Conservation (phyloP, 2,888 invertebrate genomes). For the Euzophera pinguis region DNA sequence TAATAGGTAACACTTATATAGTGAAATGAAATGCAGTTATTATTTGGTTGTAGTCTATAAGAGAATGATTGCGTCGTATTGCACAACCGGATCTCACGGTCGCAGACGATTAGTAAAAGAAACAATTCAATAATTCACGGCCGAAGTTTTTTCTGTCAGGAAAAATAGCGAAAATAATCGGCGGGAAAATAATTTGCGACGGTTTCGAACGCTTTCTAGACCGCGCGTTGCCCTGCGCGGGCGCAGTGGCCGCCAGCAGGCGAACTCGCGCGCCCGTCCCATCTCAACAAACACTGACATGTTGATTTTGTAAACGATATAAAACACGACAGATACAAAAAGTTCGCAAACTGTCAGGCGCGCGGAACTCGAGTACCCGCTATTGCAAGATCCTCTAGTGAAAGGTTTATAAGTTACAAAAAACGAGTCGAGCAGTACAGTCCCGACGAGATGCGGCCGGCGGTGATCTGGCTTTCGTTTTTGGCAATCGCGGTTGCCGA, state of each 20-base stretch:
- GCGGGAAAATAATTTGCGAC: constrained; percentile 46
- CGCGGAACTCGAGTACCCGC: constrained; percentile 29
- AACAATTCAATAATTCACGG: constrained; percentile 50
- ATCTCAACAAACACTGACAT: constrained; percentile 30
- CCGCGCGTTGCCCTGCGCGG: constrained; percentile 23
- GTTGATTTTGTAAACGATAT: constrained; percentile 46
- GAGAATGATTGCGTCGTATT: constrained; percentile 30
- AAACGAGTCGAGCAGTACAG: constrained; percentile 42
- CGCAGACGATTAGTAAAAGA: constrained; percentile 40
- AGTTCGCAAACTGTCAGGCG: constrained; percentile 21
- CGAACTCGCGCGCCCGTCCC: constrained; percentile 46
- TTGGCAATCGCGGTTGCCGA: constrained; percentile 44
- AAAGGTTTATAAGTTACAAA: constrained; percentile 62
- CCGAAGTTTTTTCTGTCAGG: constrained; percentile 54
- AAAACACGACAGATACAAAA: constrained; percentile 35
- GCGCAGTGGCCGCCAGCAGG: constrained; percentile 48
- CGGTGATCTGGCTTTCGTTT: constrained; percentile 46
- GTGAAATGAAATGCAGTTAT: background rate
- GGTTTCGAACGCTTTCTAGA: constrained; percentile 62
- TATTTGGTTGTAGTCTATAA: constrained; percentile 9
- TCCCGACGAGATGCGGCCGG: constrained; percentile 49
- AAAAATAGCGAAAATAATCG: constrained; percentile 58
- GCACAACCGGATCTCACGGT: constrained; percentile 46
- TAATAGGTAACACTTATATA: background rate
- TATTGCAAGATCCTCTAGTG: constrained; percentile 48